Conservation (phyloP, 2,113 vertebrate genomes). For the Beaufortia kweichowensis region DNA sequence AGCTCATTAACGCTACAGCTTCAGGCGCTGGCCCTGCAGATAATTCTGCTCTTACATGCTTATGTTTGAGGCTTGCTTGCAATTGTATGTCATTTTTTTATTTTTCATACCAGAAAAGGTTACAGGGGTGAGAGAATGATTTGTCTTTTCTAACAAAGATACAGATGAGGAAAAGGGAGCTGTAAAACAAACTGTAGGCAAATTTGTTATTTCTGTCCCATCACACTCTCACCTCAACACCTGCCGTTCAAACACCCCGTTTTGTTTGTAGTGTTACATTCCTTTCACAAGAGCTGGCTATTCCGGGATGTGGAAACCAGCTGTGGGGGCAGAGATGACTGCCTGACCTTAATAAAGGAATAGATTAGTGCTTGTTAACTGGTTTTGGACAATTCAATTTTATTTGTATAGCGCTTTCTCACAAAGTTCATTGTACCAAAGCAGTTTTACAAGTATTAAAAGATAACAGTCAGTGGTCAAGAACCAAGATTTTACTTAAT, state of each 20-base stretch:
- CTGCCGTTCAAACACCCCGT: background rate
- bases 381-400: too few relatives aligned
- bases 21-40: background rate
- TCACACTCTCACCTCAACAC: constrained; percentile 16
- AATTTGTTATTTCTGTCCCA: background rate
- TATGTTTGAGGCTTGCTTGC: constrained; percentile 26
- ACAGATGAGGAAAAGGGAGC: background rate
- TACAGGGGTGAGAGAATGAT: constrained; percentile 32
- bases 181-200: background rate
- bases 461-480: too few relatives aligned
- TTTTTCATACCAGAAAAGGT: constrained; percentile 43
- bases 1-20: constrained; percentile 9
- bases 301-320: constrained; percentile 15
- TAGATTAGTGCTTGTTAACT: too few relatives aligned
- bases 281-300: constrained; percentile 37
- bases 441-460: too few relatives aligned
- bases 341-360: background rate
- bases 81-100: constrained; percentile 40
- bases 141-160: background rate
- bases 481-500: too few relatives aligned
- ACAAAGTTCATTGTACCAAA: too few relatives aligned
- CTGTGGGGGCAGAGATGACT: background rate
- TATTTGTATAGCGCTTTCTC: too few relatives aligned
- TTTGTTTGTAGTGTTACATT: constrained; percentile 6
- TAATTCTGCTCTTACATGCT: background rate